Percentiles rank a stretch among this genome's conserved stretches.
These are phyloP conservation scores for Plotosus lineatus DNA, from an alignment of 2,113 vertebrate genomes.

Conservation along the genomic window DNA sequence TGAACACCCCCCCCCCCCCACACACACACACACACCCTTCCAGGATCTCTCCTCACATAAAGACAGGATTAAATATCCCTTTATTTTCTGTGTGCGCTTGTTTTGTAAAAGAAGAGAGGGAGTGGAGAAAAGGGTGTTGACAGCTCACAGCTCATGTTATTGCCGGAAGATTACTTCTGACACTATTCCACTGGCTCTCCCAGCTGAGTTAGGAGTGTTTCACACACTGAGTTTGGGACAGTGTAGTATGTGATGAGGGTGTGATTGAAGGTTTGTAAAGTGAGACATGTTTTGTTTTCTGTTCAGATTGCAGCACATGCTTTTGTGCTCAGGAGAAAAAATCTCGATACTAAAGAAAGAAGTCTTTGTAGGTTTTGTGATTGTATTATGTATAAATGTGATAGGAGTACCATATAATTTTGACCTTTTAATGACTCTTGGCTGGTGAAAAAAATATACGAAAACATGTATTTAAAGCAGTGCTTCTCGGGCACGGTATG, in stretches of 20 bases:
- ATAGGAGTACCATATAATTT: not conserved
- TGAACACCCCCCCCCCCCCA: not conserved
- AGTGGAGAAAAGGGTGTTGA: slow-evolving; percentile 45
- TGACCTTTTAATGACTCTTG: not conserved
- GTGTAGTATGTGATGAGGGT: slow-evolving; percentile 58
- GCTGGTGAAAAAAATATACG: no score
- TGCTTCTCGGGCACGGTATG: no score
- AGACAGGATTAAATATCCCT: slow-evolving; percentile 20
- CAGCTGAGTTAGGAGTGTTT: slow-evolving; percentile 71
- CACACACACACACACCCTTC: no score
- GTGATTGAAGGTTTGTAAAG: slow-evolving; percentile 53
- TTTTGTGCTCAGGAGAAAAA: not conserved
- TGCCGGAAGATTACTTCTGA: slow-evolving; percentile 65
- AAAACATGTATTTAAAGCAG: not conserved
- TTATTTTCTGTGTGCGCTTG: slow-evolving; percentile 48
- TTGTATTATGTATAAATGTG: slow-evolving; percentile 1
- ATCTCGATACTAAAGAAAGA: not conserved
- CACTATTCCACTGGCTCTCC: slow-evolving; percentile 56
- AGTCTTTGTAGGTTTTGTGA: not conserved
- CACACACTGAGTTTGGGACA: slow-evolving; percentile 69
- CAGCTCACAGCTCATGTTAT: slow-evolving; percentile 62
- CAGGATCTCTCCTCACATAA: slow-evolving; percentile 8
- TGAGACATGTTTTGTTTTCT: slow-evolving; percentile 29
- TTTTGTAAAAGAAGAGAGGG: slow-evolving; percentile 46
- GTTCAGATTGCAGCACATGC: slow-evolving; percentile 43